Evolutionary conservation across 2,888 invertebrate genomes (phyloP), one percentile per base, ranked within the genome.

Genomic region (Ecdyonurus torrentis): DNA sequence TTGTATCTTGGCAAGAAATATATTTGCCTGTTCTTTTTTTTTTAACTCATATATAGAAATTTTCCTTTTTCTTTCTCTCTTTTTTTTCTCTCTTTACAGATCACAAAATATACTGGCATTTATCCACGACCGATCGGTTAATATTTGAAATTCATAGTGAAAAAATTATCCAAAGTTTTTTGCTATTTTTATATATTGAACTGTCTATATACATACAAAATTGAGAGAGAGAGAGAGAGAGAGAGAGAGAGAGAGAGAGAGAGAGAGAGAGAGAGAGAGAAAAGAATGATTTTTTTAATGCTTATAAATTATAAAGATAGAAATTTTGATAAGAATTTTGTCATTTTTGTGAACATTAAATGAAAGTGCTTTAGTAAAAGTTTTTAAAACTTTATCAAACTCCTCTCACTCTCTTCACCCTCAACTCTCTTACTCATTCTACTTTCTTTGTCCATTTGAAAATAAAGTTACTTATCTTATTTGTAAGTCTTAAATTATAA

Each of bases 341-440:
- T 37, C 37, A 37, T 37, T 37, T 37, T 37, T 37, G 37, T 37
- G 37, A 37, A 15, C 37, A 37, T 37, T 37, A 37, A 37, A 37
- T 37, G 37, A 37, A 37, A 55, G 55, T 20, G 55, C 55, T 55
- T n/a, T 5, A 55, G n/a, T 55, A 7, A 55, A 55, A 55, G n/a
- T n/a, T 55, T 55, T 50, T 55, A n/a, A 55, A 55, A 55, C 22
- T 55, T 55, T 20, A 55, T 55, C 55, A 55, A 55, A 55, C 7
- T 37, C 37, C n/a, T n/a, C n/a, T n/a, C n/a, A n/a, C n/a, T n/a
- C n/a, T n/a, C n/a, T n/a, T n/a, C n/a, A n/a, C n/a, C n/a, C n/a
- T n/a, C n/a, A n/a, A n/a, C n/a, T n/a, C n/a, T n/a, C n/a, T n/a
- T n/a, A n/a, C n/a, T n/a, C n/a, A n/a, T n/a, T n/a, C n/a, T n/a